phyloP scores from a whole-genome alignment of 2,797 vertebrate species.

The Tenualosa thibaudeaui region DNA sequence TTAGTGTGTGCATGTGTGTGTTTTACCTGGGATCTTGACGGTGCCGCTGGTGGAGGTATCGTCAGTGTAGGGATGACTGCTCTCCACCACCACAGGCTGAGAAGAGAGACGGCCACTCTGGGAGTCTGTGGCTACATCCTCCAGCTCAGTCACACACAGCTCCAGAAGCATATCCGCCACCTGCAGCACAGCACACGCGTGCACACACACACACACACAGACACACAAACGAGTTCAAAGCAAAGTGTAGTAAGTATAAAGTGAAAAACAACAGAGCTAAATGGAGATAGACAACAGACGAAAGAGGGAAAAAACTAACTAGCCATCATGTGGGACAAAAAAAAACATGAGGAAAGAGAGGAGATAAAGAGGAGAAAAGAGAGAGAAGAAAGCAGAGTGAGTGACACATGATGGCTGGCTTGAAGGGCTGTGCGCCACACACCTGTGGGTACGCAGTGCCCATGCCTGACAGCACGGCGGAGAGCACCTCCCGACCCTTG shows the following conservation, averaged over 20 bases:
- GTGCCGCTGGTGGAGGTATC: slow-evolving; percentile 97
- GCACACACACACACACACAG: not conserved
- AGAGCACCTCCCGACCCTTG: slow-evolving; percentile 91
- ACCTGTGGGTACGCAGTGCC: slow-evolving; percentile 97
- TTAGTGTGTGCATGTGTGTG: not conserved
- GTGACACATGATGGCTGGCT: not conserved
- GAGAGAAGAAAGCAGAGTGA: not conserved
- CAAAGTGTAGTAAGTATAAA: not conserved
- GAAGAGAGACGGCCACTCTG: slow-evolving; percentile 96
- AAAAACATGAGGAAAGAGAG: not conserved
- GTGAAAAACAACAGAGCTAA: no score
- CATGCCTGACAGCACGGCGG: slow-evolving; percentile 95
- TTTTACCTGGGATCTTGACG: slow-evolving; percentile 94
- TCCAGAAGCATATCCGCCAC: slow-evolving; percentile 97
- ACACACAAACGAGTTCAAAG: not conserved
- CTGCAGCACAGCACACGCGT: slow-evolving; percentile 63
- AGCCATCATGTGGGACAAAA: not conserved
- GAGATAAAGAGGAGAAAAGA: not conserved
- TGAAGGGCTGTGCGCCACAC: slow-evolving; percentile 34
- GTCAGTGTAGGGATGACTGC: slow-evolving; percentile 96
- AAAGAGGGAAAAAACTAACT: not conserved
- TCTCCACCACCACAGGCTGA: slow-evolving; percentile 96
- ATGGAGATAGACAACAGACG: no score
- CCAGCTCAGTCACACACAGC: slow-evolving; percentile 94
- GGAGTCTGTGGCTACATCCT: slow-evolving; percentile 97